phyloP scores from a whole-genome alignment of 2,888 invertebrate species.

The Apamea anceps region DNA sequence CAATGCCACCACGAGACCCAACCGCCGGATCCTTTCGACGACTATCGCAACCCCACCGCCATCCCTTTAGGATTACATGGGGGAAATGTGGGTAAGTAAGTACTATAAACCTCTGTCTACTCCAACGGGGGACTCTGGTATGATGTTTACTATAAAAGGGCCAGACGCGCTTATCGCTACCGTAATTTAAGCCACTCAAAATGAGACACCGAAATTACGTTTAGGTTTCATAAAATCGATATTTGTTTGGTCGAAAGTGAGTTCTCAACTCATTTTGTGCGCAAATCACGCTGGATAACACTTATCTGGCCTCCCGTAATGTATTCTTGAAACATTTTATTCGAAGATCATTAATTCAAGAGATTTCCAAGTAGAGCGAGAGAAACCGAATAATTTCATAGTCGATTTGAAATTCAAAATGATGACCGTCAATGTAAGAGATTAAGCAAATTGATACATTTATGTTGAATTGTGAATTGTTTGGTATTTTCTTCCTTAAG shows the following conservation, averaged over 20 bases:
- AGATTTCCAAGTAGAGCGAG: constrained; percentile 57
- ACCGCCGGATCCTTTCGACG: no score
- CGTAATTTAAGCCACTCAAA: background rate
- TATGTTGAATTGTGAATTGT: constrained; percentile 37
- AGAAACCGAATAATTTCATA: constrained; percentile 56
- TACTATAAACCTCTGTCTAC: background rate
- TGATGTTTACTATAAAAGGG: background rate
- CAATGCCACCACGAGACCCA: no score
- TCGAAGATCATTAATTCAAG: constrained; percentile 63
- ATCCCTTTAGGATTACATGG: background rate
- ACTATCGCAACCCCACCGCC: no score
- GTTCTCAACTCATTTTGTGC: background rate
- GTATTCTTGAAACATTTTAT: constrained; percentile 61
- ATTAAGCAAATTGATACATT: constrained; percentile 54
- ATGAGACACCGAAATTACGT: background rate
- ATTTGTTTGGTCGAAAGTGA: background rate
- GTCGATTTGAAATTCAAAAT: constrained; percentile 65
- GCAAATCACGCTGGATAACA: constrained; percentile 13
- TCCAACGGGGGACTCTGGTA: background rate
- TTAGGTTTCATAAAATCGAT: background rate
- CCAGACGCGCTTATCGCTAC: background rate
- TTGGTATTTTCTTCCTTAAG: background rate
- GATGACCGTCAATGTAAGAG: constrained; percentile 25
- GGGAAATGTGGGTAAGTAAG: background rate
- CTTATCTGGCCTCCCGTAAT: constrained; percentile 34